phyloP scores from a whole-genome alignment of 1,140 invertebrate species.

The Oreohelix idahoensis region DNA sequence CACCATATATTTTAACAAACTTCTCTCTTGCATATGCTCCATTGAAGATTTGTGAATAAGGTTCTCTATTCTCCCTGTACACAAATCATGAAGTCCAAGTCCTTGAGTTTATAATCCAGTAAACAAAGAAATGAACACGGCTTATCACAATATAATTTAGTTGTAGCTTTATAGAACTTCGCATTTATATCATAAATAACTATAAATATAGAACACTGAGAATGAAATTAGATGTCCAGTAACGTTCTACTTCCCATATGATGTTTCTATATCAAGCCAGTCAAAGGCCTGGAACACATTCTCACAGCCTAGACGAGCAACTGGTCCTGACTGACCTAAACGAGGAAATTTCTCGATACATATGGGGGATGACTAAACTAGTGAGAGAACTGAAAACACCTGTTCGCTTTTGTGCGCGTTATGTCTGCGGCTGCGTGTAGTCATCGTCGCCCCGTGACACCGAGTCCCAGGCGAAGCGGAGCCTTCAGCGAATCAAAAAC shows the following conservation, averaged over 20 bases:
- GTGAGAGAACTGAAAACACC: constrained; percentile 13
- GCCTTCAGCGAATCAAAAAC: constrained; percentile 18
- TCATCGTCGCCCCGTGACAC: background rate
- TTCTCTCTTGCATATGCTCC: background rate
- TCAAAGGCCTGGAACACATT: too few relatives aligned
- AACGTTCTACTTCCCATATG: too few relatives aligned
- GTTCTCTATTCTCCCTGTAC: too few relatives aligned
- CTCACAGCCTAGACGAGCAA: background rate
- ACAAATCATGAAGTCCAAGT: too few relatives aligned
- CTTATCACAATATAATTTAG: too few relatives aligned
- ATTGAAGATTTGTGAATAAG: background rate
- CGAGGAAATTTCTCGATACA: background rate
- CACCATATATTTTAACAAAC: background rate
- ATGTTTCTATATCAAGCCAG: too few relatives aligned
- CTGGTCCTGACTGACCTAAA: background rate
- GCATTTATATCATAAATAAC: too few relatives aligned
- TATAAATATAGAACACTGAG: too few relatives aligned
- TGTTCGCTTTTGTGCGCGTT: constrained; percentile 27
- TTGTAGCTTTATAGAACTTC: too few relatives aligned
- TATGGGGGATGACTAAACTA: constrained; percentile 19
- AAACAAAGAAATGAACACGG: too few relatives aligned
- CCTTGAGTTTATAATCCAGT: too few relatives aligned
- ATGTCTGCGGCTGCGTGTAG: background rate
- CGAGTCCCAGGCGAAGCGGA: background rate
- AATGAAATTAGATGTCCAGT: too few relatives aligned